Conservation (phyloP, 2,888 invertebrate genomes). For the Chrysina gloriosa region DNA sequence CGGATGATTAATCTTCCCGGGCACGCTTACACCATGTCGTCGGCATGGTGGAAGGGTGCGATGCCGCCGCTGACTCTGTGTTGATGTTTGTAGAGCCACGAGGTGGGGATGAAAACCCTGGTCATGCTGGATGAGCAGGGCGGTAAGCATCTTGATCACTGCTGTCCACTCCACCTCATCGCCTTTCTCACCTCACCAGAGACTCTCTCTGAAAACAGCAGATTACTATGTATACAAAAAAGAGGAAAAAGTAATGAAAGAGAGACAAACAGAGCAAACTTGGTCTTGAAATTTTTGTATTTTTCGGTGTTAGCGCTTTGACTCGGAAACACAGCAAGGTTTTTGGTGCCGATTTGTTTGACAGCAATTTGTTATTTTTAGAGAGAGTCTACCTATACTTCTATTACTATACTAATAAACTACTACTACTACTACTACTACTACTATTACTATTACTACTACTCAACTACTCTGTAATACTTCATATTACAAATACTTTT, state of each 20-base stretch:
- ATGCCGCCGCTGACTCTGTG: slow-evolving; percentile 49
- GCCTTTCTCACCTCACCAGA: slow-evolving; percentile 42
- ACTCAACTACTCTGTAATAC: slow-evolving; percentile 34
- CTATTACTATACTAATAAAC: slow-evolving; percentile 42
- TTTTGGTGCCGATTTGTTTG: slow-evolving; percentile 42
- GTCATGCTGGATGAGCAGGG: slow-evolving; percentile 99
- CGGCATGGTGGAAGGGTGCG: slow-evolving; percentile 42
- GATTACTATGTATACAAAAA: not conserved
- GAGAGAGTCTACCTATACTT: slow-evolving; percentile 44
- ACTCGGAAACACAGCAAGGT: slow-evolving; percentile 44
- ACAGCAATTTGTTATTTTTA: slow-evolving; percentile 44
- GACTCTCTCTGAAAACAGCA: slow-evolving; percentile 42
- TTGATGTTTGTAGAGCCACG: slow-evolving; percentile 94
- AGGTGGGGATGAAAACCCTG: slow-evolving; percentile 99
- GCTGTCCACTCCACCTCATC: slow-evolving; percentile 42
- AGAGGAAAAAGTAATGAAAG: not conserved
- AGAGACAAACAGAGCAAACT: slow-evolving; percentile 43
- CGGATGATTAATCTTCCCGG: slow-evolving; percentile 39
- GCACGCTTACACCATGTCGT: slow-evolving; percentile 40
- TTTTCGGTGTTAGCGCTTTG: slow-evolving; percentile 46
- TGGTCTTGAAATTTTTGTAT: slow-evolving; percentile 39
- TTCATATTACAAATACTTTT: slow-evolving; percentile 42
- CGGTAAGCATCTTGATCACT: slow-evolving; percentile 84
- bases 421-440: slow-evolving; percentile 36
- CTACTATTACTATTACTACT: slow-evolving; percentile 38